Evolutionary conservation across 2,888 invertebrate species (phyloP).

Genomic region (Meandrusa payeni): DNA sequence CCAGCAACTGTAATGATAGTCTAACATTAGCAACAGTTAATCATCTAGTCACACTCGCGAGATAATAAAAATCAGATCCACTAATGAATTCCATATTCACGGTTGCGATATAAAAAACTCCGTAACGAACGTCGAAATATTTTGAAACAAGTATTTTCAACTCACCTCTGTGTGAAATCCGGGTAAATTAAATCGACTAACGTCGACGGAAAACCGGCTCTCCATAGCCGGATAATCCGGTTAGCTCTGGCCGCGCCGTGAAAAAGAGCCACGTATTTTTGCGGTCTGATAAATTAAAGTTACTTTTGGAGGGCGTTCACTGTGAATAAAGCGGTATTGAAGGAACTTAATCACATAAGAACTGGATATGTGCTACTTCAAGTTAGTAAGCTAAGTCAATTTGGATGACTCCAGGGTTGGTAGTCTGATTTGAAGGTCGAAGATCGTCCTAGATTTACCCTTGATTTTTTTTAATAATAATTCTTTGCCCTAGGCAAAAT

Average conservation of each 20-base stretch:
- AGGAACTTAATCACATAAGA: background rate
- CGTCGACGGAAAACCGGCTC: constrained; percentile 17
- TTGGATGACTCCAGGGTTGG: no score
- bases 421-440: no score
- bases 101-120: background rate
- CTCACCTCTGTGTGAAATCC: constrained; percentile 16
- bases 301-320: background rate
- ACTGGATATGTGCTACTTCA: no score
- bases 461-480: no score
- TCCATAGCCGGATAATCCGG: constrained; percentile 22
- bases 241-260: constrained; percentile 7
- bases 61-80: no score
- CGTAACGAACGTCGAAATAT: background rate
- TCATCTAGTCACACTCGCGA: no score
- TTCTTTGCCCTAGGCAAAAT: no score
- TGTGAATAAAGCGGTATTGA: constrained; percentile 2
- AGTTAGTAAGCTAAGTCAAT: no score
- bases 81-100: no score
- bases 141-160: constrained; percentile 2
- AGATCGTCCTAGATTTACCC: no score
- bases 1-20: no score
- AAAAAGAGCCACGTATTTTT: constrained; percentile 13
- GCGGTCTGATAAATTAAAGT: constrained; percentile 16
- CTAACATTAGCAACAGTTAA: no score
- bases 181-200: constrained; percentile 21